A percentile compares a stretch with the other conserved stretches of the same genome.
These are phyloP conservation scores for Porites australiensis DNA, from an alignment of 64 coral and sea anemone genomes.

Conservation along the genomic window DNA sequence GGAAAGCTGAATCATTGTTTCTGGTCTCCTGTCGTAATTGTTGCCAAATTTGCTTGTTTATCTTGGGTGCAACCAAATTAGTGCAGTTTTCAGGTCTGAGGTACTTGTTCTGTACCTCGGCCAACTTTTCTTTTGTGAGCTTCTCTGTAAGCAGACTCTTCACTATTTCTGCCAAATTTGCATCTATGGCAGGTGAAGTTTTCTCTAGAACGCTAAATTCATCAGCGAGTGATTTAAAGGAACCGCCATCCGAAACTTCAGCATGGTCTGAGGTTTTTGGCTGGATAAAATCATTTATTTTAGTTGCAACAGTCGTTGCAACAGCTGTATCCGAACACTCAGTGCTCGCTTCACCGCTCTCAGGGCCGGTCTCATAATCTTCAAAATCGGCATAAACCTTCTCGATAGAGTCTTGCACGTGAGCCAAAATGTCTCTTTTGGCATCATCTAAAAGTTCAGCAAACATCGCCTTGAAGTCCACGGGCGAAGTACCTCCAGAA, in stretches of 20 bases:
- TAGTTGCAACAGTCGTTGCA: too few relatives aligned
- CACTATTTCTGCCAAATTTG: conserved; percentile 25
- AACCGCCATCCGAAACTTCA: neutral
- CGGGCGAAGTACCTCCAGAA: neutral
- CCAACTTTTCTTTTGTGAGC: conserved; percentile 16
- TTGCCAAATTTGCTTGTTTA: too few relatives aligned
- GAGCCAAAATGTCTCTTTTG: neutral
- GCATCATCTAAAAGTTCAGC: neutral
- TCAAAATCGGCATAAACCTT: neutral
- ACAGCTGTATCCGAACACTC: neutral
- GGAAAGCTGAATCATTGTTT: too few relatives aligned
- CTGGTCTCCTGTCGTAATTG: too few relatives aligned
- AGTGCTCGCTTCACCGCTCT: conserved; percentile 3
- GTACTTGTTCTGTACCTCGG: conserved; percentile 37
- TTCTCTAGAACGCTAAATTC: conserved; percentile 36
- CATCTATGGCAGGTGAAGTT: conserved; percentile 39
- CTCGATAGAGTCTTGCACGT: neutral
- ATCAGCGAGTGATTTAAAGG: conserved; percentile 14
- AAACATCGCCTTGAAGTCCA: neutral
- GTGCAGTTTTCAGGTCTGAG: conserved; percentile 60
- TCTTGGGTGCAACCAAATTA: neutral
- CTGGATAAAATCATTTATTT: neutral
- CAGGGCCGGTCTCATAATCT: neutral
- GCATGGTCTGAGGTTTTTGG: neutral
- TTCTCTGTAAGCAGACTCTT: conserved; percentile 34